Evolutionary conservation across 2,113 vertebrate species (phyloP), one percentile per base, ranked within the genome.

Genomic region (Craseonycteris thonglongyai): DNA sequence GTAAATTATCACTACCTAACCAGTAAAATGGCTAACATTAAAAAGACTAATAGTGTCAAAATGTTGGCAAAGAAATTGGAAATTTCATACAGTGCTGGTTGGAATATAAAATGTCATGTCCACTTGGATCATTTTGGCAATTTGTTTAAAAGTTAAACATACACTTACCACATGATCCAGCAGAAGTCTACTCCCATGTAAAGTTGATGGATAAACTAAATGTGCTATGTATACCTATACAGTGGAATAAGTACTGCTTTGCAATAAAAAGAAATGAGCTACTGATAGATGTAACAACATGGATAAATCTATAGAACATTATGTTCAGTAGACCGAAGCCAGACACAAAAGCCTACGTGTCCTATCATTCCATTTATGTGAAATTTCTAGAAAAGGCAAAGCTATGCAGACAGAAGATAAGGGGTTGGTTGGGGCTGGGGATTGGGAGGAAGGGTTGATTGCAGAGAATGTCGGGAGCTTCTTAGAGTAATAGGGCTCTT

Each of bases 351-450:
- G 75, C 58, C 47, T 63, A 7, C 2, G 6, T 79, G 7, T 14
- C 42, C 2, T 16, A 33, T 33, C 8, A 59, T 75, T 89, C 24
- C 68, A 24, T 79, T 84, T 74, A 75, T n/a, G 28, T 66, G 65
- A 78, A 69, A 66, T 71, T 30, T 75, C 87, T 86, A 58, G 40
- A 71, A 93, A 94, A 56, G 54, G 28, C 13, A 65, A 59, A 93
- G 59, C 51, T 30, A 1, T 42, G 45, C n/a, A 49, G 14, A 56
- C 7, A 69, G 89, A 93, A 69, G 10, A 49, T 88, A n/a, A 45
- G 65, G 76, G 19, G 7, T 72, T 94, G 63, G 22, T 13, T 93
- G 19, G 49, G 47, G 13, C 68, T 95, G 19, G 40, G 68, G 33
- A 5, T 65, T 51, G 56, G 21, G 28, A 78, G 15, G 8, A 30